Evolutionary conservation across 2,113 vertebrate species (phyloP).

Genomic region (Potamarius usumacintae): DNA sequence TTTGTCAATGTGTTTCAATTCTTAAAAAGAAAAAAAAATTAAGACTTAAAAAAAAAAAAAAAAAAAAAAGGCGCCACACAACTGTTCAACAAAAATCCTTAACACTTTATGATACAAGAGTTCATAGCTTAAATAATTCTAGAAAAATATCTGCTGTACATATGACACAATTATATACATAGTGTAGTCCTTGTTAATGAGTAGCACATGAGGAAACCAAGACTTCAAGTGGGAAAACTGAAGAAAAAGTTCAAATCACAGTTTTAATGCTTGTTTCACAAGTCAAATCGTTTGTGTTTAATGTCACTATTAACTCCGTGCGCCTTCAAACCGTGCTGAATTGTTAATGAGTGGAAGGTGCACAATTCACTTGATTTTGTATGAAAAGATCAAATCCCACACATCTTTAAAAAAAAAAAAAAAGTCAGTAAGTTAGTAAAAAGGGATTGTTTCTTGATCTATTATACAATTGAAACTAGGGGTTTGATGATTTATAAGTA

Average conservation of each 20-base stretch:
- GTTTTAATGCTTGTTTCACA: slow-evolving; percentile 19
- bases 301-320: not conserved
- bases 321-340: not conserved
- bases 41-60: slow-evolving; percentile 45
- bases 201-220: slow-evolving; percentile 19
- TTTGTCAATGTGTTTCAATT: not conserved
- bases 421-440: not conserved
- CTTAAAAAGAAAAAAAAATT: not conserved
- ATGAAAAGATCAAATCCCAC: not conserved
- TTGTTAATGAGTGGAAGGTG: not conserved
- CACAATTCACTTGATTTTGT: not conserved
- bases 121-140: slow-evolving; percentile 92
- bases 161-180: slow-evolving; percentile 92
- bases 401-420: not conserved
- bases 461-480: not conserved
- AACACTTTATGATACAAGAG: slow-evolving; percentile 75
- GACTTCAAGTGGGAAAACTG: not conserved
- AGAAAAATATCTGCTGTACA: slow-evolving; percentile 93
- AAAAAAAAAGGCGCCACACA: slow-evolving; percentile 53
- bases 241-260: not conserved
- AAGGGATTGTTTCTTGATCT: not conserved
- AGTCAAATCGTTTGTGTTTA: not conserved
- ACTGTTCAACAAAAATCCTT: slow-evolving; percentile 60
- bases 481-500: not conserved
- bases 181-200: slow-evolving; percentile 61